Conservation (phyloP, 2,797 vertebrate genomes). For the Liasis olivaceus region DNA sequence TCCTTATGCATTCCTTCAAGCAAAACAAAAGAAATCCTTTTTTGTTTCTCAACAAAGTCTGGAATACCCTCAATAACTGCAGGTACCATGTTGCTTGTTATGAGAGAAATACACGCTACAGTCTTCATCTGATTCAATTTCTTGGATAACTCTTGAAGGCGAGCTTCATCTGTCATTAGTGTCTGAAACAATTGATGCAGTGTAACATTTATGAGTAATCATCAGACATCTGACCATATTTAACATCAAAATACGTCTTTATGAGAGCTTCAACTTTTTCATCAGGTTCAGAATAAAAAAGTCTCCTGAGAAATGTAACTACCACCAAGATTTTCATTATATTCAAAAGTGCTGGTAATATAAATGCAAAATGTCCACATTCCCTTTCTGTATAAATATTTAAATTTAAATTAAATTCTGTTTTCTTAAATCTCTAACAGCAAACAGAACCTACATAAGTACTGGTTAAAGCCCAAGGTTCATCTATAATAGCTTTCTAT, state of each 20-base stretch:
- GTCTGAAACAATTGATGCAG: constrained; percentile 76
- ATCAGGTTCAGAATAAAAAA: background rate
- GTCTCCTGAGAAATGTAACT: background rate
- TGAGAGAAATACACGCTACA: constrained; percentile 86
- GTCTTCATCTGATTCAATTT: constrained; percentile 83
- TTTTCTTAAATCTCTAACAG: background rate
- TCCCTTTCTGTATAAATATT: background rate
- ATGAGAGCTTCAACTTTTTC: background rate
- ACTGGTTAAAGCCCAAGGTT: background rate
- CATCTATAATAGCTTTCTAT: background rate
- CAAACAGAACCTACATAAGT: background rate
- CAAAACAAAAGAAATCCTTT: constrained; percentile 84
- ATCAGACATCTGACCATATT: background rate
- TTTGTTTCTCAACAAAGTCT: constrained; percentile 81
- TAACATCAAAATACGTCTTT: background rate
- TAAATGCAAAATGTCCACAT: background rate
- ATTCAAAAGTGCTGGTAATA: background rate
- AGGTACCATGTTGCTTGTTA: constrained; percentile 85
- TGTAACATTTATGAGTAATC: background rate
- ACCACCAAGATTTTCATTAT: background rate
- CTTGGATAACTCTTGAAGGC: constrained; percentile 84
- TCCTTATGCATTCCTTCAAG: constrained; percentile 87
- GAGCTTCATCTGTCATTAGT: constrained; percentile 84
- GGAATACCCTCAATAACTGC: constrained; percentile 80
- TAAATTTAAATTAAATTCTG: background rate